phyloP scores from a whole-genome alignment of 2,888 invertebrate species.

The Leucophenga montana region DNA sequence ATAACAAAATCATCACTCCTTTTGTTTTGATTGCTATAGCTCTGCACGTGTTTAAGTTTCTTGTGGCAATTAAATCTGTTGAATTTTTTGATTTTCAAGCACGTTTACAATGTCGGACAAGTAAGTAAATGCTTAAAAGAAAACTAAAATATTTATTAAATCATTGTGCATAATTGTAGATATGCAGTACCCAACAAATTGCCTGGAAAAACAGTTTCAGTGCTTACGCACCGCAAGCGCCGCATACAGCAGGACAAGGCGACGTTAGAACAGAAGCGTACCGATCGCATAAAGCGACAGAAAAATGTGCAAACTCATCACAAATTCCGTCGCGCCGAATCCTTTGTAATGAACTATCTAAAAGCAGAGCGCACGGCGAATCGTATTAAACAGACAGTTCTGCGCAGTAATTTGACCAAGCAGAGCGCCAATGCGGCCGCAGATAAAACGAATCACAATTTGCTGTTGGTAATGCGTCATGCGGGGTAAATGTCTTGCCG shows the following conservation, averaged over 20 bases:
- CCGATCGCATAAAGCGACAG: conserved; percentile 62
- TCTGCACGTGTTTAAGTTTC: conserved; percentile 52
- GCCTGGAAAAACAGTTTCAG: conserved; percentile 72
- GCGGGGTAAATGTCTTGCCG: conserved; percentile 55
- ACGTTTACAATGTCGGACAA: conserved; percentile 65
- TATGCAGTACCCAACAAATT: conserved; percentile 73
- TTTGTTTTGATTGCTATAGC: conserved; percentile 55
- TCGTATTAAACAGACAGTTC: conserved; percentile 64
- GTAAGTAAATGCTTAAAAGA: conserved; percentile 48
- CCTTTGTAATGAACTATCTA: conserved; percentile 70
- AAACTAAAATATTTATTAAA: not conserved
- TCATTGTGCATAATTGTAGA: conserved; percentile 47
- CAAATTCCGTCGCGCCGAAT: conserved; percentile 71
- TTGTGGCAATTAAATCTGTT: not conserved
- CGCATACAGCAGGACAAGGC: conserved; percentile 70
- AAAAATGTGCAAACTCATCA: conserved; percentile 59
- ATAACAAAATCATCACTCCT: conserved; percentile 24
- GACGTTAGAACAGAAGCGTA: conserved; percentile 64
- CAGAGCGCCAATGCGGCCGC: conserved; percentile 50
- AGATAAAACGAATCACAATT: conserved; percentile 62
- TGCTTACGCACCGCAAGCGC: conserved; percentile 71
- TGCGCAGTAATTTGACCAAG: conserved; percentile 59
- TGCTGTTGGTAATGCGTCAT: conserved; percentile 71
- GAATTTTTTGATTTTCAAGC: conserved; percentile 38
- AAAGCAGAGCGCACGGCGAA: conserved; percentile 71